Evolutionary conservation across 2,888 invertebrate genomes (phyloP).

Genomic region (Proisotoma minuta): DNA sequence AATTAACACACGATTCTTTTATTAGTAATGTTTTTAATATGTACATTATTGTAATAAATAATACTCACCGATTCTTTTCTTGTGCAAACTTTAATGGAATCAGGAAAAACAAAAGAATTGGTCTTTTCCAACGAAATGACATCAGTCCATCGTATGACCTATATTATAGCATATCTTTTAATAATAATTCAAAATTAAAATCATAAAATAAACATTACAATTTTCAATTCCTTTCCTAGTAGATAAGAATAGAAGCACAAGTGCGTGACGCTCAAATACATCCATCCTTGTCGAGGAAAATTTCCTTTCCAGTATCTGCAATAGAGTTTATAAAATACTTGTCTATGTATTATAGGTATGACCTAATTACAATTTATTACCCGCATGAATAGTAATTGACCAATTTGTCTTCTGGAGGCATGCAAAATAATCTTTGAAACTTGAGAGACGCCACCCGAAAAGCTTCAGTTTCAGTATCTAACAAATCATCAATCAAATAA

Average conservation of each 20-base stretch:
- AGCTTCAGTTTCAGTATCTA: slow-evolving; percentile 77
- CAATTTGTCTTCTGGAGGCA: slow-evolving; percentile 89
- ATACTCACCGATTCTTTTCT: slow-evolving; percentile 63
- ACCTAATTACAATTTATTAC: slow-evolving; percentile 56
- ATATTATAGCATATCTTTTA: no score
- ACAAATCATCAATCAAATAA: neutral
- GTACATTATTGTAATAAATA: neutral
- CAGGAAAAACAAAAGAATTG: slow-evolving; percentile 72
- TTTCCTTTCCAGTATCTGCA: slow-evolving; percentile 85
- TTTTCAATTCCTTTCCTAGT: slow-evolving; percentile 81
- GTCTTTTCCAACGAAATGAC: slow-evolving; percentile 74
- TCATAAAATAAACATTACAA: no score
- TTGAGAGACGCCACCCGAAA: slow-evolving; percentile 73
- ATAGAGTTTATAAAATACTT: slow-evolving; percentile 1
- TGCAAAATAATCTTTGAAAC: slow-evolving; percentile 81
- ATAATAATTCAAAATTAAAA: no score
- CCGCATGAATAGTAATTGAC: slow-evolving; percentile 92
- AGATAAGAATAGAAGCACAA: slow-evolving; percentile 94
- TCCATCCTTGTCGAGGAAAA: slow-evolving; percentile 92
- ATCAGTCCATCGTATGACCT: slow-evolving; percentile 85
- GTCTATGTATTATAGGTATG: neutral
- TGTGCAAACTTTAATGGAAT: slow-evolving; percentile 79
- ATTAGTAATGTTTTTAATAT: no score
- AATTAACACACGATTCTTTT: no score
- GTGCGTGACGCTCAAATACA: slow-evolving; percentile 94